phyloP scores from a whole-genome alignment of 2,113 vertebrate species.

The Electrona antarctica region DNA sequence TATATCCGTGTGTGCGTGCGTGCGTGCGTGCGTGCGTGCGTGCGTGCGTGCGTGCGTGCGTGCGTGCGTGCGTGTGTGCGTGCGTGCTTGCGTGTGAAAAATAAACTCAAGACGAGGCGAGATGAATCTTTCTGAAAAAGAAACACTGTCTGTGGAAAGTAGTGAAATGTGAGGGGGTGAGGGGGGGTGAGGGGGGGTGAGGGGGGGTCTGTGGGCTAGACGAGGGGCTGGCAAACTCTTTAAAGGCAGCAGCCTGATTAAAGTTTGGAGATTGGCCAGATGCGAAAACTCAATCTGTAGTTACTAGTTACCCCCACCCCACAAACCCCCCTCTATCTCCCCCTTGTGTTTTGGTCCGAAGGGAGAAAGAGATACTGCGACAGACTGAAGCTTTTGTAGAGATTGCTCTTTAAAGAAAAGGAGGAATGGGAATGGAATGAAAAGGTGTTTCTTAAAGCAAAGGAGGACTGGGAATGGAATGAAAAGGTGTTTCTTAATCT shows the following conservation, averaged over 20 bases:
- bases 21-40: too few relatives aligned
- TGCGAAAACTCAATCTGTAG: constrained; percentile 28
- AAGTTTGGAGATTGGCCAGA: constrained; percentile 63
- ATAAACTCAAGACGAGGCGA: constrained; percentile 54
- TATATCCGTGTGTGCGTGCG: too few relatives aligned
- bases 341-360: constrained; percentile 9
- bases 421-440: constrained; percentile 26
- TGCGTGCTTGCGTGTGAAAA: too few relatives aligned
- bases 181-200: background rate
- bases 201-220: background rate
- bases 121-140: constrained; percentile 68
- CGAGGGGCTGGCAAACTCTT: constrained; percentile 40
- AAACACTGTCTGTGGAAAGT: constrained; percentile 50
- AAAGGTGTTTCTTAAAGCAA: constrained; percentile 31
- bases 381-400: constrained; percentile 17
- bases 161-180: constrained; percentile 26
- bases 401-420: constrained; percentile 18
- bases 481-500: constrained; percentile 36
- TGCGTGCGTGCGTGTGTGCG: too few relatives aligned
- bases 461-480: constrained; percentile 24
- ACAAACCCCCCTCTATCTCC: background rate
- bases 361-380: constrained; percentile 23
- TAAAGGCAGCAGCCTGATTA: constrained; percentile 71
- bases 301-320: constrained; percentile 16
- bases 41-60: too few relatives aligned